Evolutionary conservation across 2,113 vertebrate species (phyloP), one percentile per base, ranked within the genome.

Genomic region (Ceyx cyanopectus): DNA sequence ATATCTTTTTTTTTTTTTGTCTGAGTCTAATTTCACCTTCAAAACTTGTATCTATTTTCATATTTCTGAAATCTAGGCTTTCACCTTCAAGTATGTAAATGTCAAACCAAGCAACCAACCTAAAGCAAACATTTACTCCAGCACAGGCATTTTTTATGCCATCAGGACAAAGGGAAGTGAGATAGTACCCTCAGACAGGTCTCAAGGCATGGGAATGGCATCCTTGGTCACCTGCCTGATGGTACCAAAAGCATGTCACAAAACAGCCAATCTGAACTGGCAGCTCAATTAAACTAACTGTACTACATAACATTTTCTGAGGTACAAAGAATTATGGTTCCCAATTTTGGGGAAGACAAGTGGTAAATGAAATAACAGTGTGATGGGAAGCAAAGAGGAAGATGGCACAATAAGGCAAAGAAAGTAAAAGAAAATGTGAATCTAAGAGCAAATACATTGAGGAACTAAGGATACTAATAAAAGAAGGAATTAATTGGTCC

Each of bases 31-130:
- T 93, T 69, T 12, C 56, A 32, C 19, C 29, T 70, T 63, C 53
- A 92, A 51, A 93, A 86, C 63, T 83, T 37, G 19, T 40, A 67
- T 57, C 7, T 63, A 92, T 73, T 87, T 84, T 37, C 82, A 81
- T 32, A 81, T 58, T 63, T 94, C 43, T 67, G 56, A 83, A 89
- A 69, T 56, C 13, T 45, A 20, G 89, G 12, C 3, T 73, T 85
- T 74, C 21, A 32, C 27, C 60, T 60, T 65, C 32, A 58, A 63
- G 60, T 67, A 65, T 26, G 75, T 82, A 92, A 94, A 85, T 54
- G 89, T 87, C 87, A 85, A 93, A 91, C 95, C 91, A 97, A 95
- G 96, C 85, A 92, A 89, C 37, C 23, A 68, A 87, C 29, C 92
- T 83, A 98, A 81, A 81, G 34, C 14, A 60, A 87, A 29, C 29